These are phyloP conservation scores for Deroplatys truncata DNA, from an alignment of 2,888 invertebrate genomes.

Conservation along the genomic window DNA sequence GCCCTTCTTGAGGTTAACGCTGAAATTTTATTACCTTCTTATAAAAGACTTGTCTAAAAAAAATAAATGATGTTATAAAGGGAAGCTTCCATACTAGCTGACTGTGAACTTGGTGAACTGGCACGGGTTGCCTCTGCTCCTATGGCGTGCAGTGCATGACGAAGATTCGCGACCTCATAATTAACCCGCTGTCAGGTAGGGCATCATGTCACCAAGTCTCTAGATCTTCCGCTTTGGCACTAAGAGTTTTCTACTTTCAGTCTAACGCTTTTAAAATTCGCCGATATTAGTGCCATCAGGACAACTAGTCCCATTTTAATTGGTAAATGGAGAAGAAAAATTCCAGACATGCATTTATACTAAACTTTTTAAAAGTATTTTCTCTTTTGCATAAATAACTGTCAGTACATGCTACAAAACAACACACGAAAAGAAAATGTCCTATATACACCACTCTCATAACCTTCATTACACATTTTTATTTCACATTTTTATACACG, in stretches of 20 bases:
- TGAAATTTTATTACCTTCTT: background rate
- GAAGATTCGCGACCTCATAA: background rate
- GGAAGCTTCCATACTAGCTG: background rate
- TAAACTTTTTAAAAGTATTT: too few relatives aligned
- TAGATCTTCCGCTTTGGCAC: background rate
- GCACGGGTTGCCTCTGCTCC: background rate
- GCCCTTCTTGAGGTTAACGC: background rate
- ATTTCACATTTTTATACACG: too few relatives aligned
- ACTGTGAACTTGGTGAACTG: background rate
- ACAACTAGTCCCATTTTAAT: too few relatives aligned
- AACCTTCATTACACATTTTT: too few relatives aligned
- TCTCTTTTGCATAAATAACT: too few relatives aligned
- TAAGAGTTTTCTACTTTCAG: background rate
- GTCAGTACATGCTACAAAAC: too few relatives aligned
- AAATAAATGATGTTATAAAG: background rate
- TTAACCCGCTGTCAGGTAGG: background rate
- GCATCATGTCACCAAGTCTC: background rate
- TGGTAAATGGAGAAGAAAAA: too few relatives aligned
- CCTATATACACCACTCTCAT: too few relatives aligned
- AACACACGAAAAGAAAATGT: too few relatives aligned
- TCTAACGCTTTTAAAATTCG: background rate
- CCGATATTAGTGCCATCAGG: too few relatives aligned
- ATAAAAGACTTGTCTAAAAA: background rate
- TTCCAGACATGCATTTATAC: too few relatives aligned
- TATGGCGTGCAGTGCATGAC: background rate